Evolutionary conservation across 2,888 invertebrate species (phyloP).

Genomic region (Cotesia congregata): DNA sequence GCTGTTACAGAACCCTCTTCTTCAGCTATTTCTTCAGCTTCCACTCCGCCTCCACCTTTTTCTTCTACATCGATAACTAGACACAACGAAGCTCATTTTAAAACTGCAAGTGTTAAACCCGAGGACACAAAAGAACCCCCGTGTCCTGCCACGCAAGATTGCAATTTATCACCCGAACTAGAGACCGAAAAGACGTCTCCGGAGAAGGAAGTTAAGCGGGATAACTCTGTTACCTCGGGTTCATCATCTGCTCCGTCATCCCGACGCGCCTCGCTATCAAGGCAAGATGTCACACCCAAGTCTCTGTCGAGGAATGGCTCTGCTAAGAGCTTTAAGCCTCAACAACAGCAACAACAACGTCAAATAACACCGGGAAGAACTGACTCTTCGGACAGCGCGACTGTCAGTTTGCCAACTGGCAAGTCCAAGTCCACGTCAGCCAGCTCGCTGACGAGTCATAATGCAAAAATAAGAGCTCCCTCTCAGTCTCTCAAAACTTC

Average conservation of each 20-base stretch:
- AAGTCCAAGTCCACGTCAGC: constrained; percentile 63
- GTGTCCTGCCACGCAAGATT: background rate
- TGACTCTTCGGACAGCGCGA: constrained; percentile 58
- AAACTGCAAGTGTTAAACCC: background rate
- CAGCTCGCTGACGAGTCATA: constrained; percentile 62
- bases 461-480: constrained; percentile 61
- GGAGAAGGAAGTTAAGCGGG: constrained; percentile 44
- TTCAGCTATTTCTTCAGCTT: background rate
- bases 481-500: constrained; percentile 45
- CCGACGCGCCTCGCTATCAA: constrained; percentile 26
- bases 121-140: background rate
- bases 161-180: background rate
- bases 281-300: constrained; percentile 42
- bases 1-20: constrained; percentile 50
- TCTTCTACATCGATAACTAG: background rate
- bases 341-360: constrained; percentile 58
- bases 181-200: background rate
- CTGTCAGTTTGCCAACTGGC: constrained; percentile 65
- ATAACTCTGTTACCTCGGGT: constrained; percentile 40
- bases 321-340: constrained; percentile 50
- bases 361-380: constrained; percentile 57
- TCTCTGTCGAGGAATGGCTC: constrained; percentile 55
- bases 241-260: constrained; percentile 36
- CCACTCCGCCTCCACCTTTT: background rate
- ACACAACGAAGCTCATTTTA: background rate